These are phyloP conservation scores for Chloroclysta siterata DNA, from an alignment of 2,888 invertebrate genomes.

Conservation along the genomic window DNA sequence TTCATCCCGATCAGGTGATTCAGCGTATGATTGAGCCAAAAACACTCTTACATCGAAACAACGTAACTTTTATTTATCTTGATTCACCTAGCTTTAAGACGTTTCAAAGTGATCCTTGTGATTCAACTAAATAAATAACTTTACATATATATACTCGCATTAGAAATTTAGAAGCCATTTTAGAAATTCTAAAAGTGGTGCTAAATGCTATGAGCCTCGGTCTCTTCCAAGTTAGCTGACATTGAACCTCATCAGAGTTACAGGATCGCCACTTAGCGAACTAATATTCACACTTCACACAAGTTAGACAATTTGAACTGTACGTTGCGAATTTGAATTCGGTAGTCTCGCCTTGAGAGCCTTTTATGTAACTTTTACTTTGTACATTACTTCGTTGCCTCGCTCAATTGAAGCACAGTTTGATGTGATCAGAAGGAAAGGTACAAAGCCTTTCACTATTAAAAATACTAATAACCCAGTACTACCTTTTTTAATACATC, in stretches of 20 bases:
- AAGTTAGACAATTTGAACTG: constrained; percentile 33
- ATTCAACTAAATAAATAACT: too few species aligned
- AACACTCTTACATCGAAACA: too few species aligned
- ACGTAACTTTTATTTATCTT: too few species aligned
- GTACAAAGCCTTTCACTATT: background rate
- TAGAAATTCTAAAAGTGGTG: background rate
- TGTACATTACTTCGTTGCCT: constrained; percentile 47
- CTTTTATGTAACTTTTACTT: constrained; percentile 52
- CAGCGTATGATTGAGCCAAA: too few species aligned
- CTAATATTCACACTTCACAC: constrained; percentile 29
- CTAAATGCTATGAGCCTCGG: background rate
- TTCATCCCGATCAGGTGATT: too few species aligned
- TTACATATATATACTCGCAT: too few species aligned
- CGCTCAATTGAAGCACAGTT: constrained; percentile 28
- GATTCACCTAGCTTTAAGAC: too few species aligned
- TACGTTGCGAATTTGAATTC: constrained; percentile 41
- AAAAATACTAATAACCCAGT: too few species aligned
- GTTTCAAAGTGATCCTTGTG: too few species aligned
- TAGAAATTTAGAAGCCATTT: too few species aligned
- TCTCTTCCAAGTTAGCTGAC: background rate
- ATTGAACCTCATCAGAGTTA: constrained; percentile 25
- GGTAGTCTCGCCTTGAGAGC: constrained; percentile 35
- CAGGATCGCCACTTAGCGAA: constrained; percentile 24
- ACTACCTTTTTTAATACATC: too few species aligned
- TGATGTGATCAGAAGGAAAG: constrained; percentile 1